These are phyloP conservation scores for Danio jaintianensis DNA, from an alignment of 2,797 vertebrate species.

Conservation along the genomic window DNA sequence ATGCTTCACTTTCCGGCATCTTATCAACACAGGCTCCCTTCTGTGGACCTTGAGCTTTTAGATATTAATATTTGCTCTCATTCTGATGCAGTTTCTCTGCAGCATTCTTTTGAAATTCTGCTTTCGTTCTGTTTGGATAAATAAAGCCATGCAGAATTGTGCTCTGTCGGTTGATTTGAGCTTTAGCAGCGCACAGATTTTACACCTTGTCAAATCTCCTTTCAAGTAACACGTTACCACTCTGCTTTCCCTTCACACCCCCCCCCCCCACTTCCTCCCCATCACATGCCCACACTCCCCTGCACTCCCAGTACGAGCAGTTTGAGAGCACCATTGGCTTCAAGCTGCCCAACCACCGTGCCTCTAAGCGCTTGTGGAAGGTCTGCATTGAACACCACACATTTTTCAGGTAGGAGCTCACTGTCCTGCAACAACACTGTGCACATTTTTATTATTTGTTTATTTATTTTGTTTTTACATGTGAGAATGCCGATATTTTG, in stretches of 20 bases:
- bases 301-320: slow-evolving; percentile 79
- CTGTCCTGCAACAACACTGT: neutral
- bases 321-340: slow-evolving; percentile 99
- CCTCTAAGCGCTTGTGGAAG: slow-evolving; percentile 98
- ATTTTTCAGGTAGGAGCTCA: slow-evolving; percentile 91
- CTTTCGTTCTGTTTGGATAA: neutral
- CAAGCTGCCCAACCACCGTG: slow-evolving; percentile 98
- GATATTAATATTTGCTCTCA: slow-evolving; percentile 19
- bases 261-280: slow-evolving; percentile 45
- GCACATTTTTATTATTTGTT: neutral
- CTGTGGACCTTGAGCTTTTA: slow-evolving; percentile 21
- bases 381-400: slow-evolving; percentile 99
- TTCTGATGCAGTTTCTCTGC: slow-evolving; percentile 27
- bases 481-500: slow-evolving; percentile 1
- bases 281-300: slow-evolving; percentile 62
- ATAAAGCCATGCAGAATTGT: slow-evolving; percentile 23
- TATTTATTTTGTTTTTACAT: neutral
- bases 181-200: slow-evolving; percentile 39
- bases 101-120: slow-evolving; percentile 18
- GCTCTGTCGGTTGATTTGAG: slow-evolving; percentile 14
- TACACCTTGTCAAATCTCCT: slow-evolving; percentile 36
- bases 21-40: slow-evolving; percentile 22
- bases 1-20: slow-evolving; percentile 12
- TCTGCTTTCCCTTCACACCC: slow-evolving; percentile 52
- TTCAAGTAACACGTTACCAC: slow-evolving; percentile 55